Conservation (phyloP, 2,888 invertebrate genomes). For the Chymomyza procnemis region DNA sequence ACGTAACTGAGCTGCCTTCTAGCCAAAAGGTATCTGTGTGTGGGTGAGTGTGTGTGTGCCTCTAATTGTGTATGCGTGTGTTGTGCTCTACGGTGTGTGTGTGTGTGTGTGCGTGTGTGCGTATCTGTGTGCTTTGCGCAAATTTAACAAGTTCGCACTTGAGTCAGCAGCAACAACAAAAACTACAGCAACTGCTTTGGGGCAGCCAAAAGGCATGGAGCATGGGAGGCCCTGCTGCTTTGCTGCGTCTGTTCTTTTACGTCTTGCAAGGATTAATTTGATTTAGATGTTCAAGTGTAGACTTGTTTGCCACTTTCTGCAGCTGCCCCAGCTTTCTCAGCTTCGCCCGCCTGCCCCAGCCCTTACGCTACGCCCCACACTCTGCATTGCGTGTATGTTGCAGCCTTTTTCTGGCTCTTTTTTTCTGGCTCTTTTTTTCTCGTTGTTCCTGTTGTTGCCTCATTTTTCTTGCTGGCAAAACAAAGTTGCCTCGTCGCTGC, state of each 20-base stretch:
- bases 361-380: background rate
- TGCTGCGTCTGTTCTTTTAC: background rate
- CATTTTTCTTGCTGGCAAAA: conserved; percentile 25
- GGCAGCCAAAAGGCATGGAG: conserved; percentile 34
- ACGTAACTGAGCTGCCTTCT: conserved; percentile 54
- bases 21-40: background rate
- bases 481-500: conserved; percentile 58
- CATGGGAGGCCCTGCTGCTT: conserved; percentile 1
- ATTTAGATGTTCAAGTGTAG: conserved; percentile 62
- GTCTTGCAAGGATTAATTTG: conserved; percentile 56
- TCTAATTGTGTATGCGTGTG: conserved; percentile 69
- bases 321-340: background rate
- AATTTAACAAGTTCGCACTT: conserved; percentile 71
- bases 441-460: background rate
- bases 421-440: conserved; percentile 20
- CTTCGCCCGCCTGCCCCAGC: too few species aligned
- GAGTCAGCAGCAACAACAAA: conserved; percentile 36
- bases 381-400: background rate
- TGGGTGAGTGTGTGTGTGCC: conserved; percentile 19
- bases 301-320: conserved; percentile 31
- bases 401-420: conserved; percentile 14
- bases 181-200: conserved; percentile 27
- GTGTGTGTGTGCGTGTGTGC: conserved; percentile 5
- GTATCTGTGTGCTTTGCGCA: conserved; percentile 35
- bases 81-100: conserved; percentile 28